Base-by-base conservation (phyloP, 1,140 invertebrate species). In the Acromyrmex echinatior region DNA sequence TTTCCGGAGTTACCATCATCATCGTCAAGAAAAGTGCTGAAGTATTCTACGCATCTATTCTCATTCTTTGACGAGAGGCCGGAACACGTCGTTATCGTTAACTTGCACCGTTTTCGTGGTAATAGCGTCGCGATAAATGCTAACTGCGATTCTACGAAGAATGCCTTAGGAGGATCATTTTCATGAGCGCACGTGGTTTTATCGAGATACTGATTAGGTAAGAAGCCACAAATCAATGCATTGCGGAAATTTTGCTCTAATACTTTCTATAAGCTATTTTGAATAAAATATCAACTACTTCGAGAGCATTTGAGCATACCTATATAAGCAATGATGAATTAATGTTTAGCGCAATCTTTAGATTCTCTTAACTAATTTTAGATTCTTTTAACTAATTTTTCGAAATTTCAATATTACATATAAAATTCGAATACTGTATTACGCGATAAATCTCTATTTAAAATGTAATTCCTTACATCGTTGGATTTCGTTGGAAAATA, bases 81-180 rank as follows among this genome's bases (percentile, higher is more conserved):
- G 77, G 74, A 88, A 90, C 76, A 86, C 62, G 77, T 81, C 79
- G 71, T 91, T 91, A 91, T 91, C 90, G 89, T 85, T 87, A 86
- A 88, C 73, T 86, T 84, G 81, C 51, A 9, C 73, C 87, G 53
- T 80, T 80, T 70, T 90, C 79, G 58, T 56, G 58, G 45, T 73
- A 82, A 84, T 84, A 39, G 35, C 58, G 25, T 21, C 68, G 63
- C 87, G 89, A 91, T 91, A 91, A 90, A 86, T 90, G 79, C 35
- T 88, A 88, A 91, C 89, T 90, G 79, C 79, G 60, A 21, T 28
- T 62, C 76, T 16, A 89, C 62, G 16, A 70, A 70, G 60, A 58
- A 81, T 62, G 28, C 62, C 56, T 73, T 63, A 87, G 80, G 63
- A 87, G 66, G 70, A 90, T 90, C 86, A 62, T 77, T 71, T 79